phyloP scores from a whole-genome alignment of 2,797 vertebrate genomes.

The Sebastes trivittatus region DNA sequence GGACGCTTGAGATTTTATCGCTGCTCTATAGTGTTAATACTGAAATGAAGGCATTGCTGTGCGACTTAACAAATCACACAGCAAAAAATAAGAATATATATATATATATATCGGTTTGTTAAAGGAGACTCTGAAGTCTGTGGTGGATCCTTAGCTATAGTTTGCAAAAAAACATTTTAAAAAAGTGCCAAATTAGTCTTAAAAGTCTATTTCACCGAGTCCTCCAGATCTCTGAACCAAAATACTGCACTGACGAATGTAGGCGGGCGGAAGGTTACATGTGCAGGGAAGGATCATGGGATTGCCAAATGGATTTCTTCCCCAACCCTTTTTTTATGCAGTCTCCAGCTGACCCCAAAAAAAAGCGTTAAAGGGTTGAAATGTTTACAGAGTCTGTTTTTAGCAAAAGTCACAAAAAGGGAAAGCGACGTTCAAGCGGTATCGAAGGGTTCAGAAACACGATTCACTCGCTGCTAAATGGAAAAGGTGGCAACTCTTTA shows the following conservation, averaged over 20 bases:
- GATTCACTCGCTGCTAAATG: constrained; percentile 75
- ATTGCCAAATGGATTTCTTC: constrained; percentile 44
- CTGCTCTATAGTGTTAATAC: constrained; percentile 80
- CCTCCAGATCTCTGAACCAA: constrained; percentile 55
- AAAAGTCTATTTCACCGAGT: constrained; percentile 38
- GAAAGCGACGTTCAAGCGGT: constrained; percentile 38
- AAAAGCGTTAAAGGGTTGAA: constrained; percentile 34
- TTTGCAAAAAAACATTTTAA: constrained; percentile 18
- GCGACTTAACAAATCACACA: constrained; percentile 62
- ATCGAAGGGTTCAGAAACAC: constrained; percentile 52
- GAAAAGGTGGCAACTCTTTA: constrained; percentile 21
- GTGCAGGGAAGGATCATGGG: constrained; percentile 59
- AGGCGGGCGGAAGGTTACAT: constrained; percentile 35
- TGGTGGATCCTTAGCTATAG: constrained; percentile 36
- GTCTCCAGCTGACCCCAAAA: constrained; percentile 63
- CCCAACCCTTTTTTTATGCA: constrained; percentile 8
- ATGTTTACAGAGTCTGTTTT: constrained; percentile 68
- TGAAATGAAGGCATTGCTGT: constrained; percentile 87
- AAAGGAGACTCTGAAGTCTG: constrained; percentile 68
- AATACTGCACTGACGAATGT: constrained; percentile 59
- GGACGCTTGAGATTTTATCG: constrained; percentile 65
- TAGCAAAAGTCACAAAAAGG: constrained; percentile 64
- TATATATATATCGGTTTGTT: constrained; percentile 44
- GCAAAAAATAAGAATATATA: constrained; percentile 42
- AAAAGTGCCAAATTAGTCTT: constrained; percentile 82